Conservation (phyloP, 2,113 vertebrate species). For the Coracopsis vasa region DNA sequence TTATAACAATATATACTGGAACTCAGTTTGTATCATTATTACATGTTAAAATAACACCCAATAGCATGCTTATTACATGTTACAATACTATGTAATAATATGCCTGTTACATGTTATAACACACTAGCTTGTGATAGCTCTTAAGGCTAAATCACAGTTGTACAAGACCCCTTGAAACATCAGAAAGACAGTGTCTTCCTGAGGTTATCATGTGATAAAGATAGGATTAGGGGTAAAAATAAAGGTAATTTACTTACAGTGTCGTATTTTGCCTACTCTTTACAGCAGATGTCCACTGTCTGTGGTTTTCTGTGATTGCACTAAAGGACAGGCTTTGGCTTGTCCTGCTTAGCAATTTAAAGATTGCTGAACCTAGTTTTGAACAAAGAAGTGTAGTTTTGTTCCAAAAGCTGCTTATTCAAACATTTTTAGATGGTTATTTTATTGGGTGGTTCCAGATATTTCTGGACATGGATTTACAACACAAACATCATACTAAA, state of each 20-base stretch:
- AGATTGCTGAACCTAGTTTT: slow-evolving; percentile 14
- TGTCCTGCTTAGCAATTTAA: slow-evolving; percentile 1
- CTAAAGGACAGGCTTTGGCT: not conserved
- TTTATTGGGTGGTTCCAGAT: slow-evolving; percentile 35
- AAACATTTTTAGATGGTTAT: slow-evolving; percentile 37
- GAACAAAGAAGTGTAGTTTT: slow-evolving; percentile 15
- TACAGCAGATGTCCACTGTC: not conserved
- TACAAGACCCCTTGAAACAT: not conserved
- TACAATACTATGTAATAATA: not conserved
- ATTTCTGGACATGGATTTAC: slow-evolving; percentile 36
- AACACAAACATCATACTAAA: slow-evolving; percentile 38
- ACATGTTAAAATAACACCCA: not conserved
- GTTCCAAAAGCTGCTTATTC: slow-evolving; percentile 33
- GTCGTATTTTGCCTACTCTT: not conserved
- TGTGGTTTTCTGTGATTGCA: slow-evolving; percentile 15
- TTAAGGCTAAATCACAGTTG: not conserved
- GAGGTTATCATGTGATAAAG: not conserved
- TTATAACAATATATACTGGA: not conserved
- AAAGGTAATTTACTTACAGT: not conserved
- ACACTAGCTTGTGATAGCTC: not conserved
- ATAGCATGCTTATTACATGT: not conserved
- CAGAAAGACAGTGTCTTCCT: not conserved
- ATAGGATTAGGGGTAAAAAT: not conserved
- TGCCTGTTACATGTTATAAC: not conserved
- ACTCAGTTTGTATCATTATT: not conserved